Conservation (phyloP, 1,140 invertebrate genomes). For the Drosophila setifemur region DNA sequence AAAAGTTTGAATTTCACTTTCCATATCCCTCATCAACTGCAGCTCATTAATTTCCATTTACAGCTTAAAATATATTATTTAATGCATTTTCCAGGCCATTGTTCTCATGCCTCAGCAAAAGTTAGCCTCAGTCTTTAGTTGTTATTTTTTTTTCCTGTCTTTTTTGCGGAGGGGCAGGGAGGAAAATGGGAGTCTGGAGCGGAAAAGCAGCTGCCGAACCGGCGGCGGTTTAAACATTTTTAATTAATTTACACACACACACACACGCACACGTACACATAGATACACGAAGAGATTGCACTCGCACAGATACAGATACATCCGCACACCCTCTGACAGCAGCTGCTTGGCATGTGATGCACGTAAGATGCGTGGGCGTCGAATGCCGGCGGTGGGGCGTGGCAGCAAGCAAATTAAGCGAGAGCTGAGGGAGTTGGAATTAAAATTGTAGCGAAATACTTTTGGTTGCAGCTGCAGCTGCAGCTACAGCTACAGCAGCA, state of each 20-base stretch:
- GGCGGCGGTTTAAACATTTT: constrained; percentile 63
- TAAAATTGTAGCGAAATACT: constrained; percentile 70
- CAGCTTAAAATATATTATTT: background rate
- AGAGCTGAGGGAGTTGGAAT: constrained; percentile 29
- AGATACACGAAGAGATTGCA: background rate
- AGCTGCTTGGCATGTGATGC: constrained; percentile 65
- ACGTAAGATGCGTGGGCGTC: constrained; percentile 57
- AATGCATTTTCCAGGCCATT: background rate
- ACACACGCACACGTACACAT: background rate
- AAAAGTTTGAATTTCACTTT: background rate
- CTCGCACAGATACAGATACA: background rate
- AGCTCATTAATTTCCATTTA: background rate
- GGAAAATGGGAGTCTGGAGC: background rate
- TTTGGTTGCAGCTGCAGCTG: constrained; percentile 46
- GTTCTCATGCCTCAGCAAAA: background rate
- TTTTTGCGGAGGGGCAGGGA: background rate
- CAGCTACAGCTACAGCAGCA: background rate
- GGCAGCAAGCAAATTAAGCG: constrained; percentile 29
- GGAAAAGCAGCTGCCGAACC: constrained; percentile 39
- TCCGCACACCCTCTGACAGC: constrained; percentile 44
- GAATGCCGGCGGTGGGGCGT: background rate
- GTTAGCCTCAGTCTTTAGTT: constrained; percentile 1
- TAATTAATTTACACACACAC: constrained; percentile 66
- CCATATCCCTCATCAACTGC: background rate
- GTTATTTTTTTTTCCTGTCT: background rate